phyloP scores from a whole-genome alignment of 2,797 vertebrate genomes.

The Sus cebifrons region DNA sequence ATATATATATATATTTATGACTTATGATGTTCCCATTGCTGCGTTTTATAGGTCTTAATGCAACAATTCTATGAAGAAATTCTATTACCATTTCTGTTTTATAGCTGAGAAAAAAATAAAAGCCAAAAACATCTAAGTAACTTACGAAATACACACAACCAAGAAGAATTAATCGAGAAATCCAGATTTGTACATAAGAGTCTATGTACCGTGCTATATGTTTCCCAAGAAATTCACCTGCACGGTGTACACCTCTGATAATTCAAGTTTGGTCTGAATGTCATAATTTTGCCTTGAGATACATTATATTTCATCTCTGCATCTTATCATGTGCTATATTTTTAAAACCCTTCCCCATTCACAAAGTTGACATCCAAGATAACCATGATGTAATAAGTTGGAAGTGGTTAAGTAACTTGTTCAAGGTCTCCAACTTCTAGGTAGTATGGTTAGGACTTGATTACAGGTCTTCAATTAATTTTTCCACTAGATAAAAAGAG shows the following conservation, averaged over 20 bases:
- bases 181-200: neutral
- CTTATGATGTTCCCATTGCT: neutral
- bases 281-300: neutral
- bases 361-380: neutral
- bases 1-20: neutral
- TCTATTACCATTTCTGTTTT: slow-evolving; percentile 5
- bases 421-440: slow-evolving; percentile 14
- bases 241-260: neutral
- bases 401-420: slow-evolving; percentile 3
- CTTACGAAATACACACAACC: neutral
- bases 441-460: neutral
- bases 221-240: neutral
- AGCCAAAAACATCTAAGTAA: neutral
- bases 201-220: neutral
- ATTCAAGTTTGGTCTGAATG: neutral
- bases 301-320: neutral
- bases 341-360: slow-evolving; percentile 10
- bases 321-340: neutral
- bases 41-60: neutral
- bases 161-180: neutral
- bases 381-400: slow-evolving; percentile 3
- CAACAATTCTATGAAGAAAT: slow-evolving; percentile 7
- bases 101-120: slow-evolving; percentile 40
- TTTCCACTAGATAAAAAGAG: neutral
- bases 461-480: neutral